Base-by-base conservation (phyloP, 2,888 invertebrate genomes). In the Candidula unifasciata region DNA sequence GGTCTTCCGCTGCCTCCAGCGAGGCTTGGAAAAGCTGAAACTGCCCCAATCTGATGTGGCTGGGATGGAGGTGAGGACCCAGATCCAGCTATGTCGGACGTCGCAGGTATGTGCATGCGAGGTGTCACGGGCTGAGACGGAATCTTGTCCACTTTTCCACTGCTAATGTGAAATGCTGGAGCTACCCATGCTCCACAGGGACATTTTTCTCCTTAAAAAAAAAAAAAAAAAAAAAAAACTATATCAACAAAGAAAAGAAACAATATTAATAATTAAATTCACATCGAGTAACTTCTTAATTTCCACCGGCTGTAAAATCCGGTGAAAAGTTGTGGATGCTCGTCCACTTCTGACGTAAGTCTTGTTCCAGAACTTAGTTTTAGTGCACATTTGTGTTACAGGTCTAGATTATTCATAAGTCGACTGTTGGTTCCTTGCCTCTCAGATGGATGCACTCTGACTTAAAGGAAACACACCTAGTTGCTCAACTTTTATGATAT, bases 121-220 rank as follows among this genome's bases (percentile, higher is more conserved):
- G 85, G 86, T 16, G 64, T 69, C 33, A 86, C 86, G 24, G 85
- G 76, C 54, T 85, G 74, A 0, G 90, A 89, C 93, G 96, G 97
- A 86, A 97, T 96, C 95, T 96, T 96, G 94, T 98, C 98, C 86
- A 98, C 97, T 94, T 97, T 97, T 71, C 97, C 97, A 66, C 97
- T 97, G 90, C 97, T 96, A 89, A 98, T 95, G 94, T 98, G 98
- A 95, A 98, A 98, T 37, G 97, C 97, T 0, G 97, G 97, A 24
- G 97, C 96, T 86, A 97, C 96, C 94, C 97, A 97, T 87, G 96
- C 96, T 0, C 97, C 97, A 94, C 98, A 98, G 0, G 97, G 97
- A 93, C 98, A 98, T 90, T 96, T 96, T 90, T 97, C 97, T 82
- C 97, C 97, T 95, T 94, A 60, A 93, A 93, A 35, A 68, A 66